Evolutionary conservation across 2,797 vertebrate species (phyloP), one percentile per base, ranked within the genome.

Genomic region (Peromyscus aztecus): DNA sequence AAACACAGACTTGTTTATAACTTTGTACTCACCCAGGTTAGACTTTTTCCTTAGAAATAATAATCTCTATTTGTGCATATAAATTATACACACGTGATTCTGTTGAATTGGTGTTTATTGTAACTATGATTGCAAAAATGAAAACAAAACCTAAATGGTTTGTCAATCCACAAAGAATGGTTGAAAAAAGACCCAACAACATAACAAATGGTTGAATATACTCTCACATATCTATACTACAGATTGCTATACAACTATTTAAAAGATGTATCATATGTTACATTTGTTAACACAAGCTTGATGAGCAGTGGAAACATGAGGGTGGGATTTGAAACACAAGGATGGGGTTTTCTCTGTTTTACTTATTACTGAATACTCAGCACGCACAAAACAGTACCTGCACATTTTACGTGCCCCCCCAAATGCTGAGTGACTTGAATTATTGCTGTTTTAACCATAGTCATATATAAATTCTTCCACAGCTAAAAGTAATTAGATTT

Each of bases 381-480:
- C 31, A 63, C 13, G 4, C n/a, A n/a, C 7, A 67, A 55, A 95
- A 76, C 3, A 78, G n/a, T 75, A 37, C n/a, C 27, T 71, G 16
- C 2, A 49, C 13, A 88, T 59, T 65, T 31, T 73, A 81, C 40
- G 31, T 55, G 40, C 5, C 7, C 17, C 83, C 55, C 55, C 37
- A 76, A 86, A 46, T 97, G 37, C 71, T 95, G 93, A 65, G n/a
- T 63, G 63, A 88, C 71, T 90, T 93, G 76, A 95, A 90, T 85
- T 82, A 34, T 24, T 90, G 14, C 67, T 19, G 78, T 46, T 96
- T 92, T 82, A 94, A 94, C 84, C 55, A 57, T 29, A 29, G 77
- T 6, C 29, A 59, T 85, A 63, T 82, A 10, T n/a, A 81, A 84
- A 94, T 90, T 87, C 16, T 82, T 63, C 23, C 59, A 78, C 43